Percentiles rank a stretch among this genome's conserved stretches.
Conservation (phyloP, 2,113 vertebrate species). For the Rissa tridactyla region DNA sequence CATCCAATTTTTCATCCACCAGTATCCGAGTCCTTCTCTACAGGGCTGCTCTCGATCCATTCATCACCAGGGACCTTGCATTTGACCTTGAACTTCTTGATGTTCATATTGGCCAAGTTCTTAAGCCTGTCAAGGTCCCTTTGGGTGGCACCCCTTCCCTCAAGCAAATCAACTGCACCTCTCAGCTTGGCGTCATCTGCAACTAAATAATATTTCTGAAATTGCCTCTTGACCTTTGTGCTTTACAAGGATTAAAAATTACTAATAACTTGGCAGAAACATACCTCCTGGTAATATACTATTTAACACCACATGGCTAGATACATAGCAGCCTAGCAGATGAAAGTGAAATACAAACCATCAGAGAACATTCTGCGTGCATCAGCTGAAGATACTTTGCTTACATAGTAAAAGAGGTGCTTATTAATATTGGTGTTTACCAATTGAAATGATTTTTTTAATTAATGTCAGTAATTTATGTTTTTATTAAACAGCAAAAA, state of each 20-base stretch:
- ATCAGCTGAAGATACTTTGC: neutral
- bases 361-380: neutral
- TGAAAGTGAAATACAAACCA: neutral
- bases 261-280: neutral
- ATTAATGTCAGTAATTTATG: neutral
- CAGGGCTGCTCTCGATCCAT: neutral
- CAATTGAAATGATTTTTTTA: neutral
- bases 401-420: rapidly evolving
- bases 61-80: neutral
- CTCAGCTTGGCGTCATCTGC: neutral
- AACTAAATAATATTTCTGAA: neutral
- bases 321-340: neutral
- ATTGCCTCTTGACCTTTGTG: neutral
- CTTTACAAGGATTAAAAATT: neutral
- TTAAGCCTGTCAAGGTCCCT: neutral
- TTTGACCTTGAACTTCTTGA: neutral
- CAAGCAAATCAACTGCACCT: neutral
- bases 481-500: neutral
- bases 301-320: neutral
- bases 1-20: neutral
- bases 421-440: neutral
- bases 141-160: neutral
- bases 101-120: neutral
- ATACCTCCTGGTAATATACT: neutral
- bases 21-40: neutral